Evolutionary conservation across 2,113 vertebrate genomes (phyloP).

Genomic region (Copsychus sechellarum): DNA sequence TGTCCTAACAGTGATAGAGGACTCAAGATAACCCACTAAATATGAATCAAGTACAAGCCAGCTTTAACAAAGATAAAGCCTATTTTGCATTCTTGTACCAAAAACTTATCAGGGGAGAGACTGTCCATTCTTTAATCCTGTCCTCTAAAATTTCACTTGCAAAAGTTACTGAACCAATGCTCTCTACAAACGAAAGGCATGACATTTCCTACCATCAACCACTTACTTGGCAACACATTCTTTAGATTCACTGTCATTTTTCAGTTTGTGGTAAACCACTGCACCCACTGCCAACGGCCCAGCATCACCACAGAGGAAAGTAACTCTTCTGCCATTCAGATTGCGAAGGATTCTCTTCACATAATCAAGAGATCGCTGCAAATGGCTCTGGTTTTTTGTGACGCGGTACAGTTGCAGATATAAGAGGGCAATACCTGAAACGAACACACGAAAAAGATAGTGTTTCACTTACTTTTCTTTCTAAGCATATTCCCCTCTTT

Average conservation of each 20-base stretch:
- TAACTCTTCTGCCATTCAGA: constrained; percentile 88
- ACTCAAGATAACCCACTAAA: neutral
- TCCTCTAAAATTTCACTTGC: neutral
- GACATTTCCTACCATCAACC: neutral
- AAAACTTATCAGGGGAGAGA: neutral
- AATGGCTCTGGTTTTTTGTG: constrained; percentile 79
- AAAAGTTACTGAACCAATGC: neutral
- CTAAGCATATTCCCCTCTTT: neutral
- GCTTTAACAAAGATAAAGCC: neutral
- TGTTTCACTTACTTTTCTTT: neutral
- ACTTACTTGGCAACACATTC: constrained; percentile 89
- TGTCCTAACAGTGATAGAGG: neutral
- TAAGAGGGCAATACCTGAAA: constrained; percentile 89
- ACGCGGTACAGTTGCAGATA: constrained; percentile 89
- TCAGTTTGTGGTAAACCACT: constrained; percentile 89
- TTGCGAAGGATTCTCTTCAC: constrained; percentile 91
- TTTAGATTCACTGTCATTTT: constrained; percentile 82
- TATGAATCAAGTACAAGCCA: neutral
- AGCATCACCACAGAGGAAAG: constrained; percentile 94
- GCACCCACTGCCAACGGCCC: constrained; percentile 92
- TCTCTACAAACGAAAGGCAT: neutral
- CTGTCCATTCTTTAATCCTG: neutral
- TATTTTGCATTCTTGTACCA: neutral
- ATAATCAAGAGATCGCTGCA: constrained; percentile 90
- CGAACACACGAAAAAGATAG: neutral